Evolutionary conservation across 2,888 invertebrate genomes (phyloP).

Genomic region (Cyclophora punctaria): DNA sequence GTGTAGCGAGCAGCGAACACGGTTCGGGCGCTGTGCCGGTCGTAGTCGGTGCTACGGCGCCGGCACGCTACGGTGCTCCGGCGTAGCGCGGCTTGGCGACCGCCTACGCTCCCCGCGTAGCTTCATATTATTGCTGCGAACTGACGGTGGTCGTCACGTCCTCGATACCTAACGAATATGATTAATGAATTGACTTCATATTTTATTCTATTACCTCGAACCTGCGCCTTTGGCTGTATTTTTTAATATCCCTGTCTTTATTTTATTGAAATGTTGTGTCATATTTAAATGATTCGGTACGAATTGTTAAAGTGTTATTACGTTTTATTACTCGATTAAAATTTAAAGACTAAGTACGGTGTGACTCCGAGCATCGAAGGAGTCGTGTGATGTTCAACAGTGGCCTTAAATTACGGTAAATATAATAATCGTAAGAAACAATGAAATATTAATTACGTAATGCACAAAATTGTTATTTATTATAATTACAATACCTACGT

Average conservation of each 20-base stretch:
- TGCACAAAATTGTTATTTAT: constrained; percentile 73
- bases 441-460: constrained; percentile 73
- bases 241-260: constrained; percentile 70
- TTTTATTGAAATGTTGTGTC: constrained; percentile 66
- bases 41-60: constrained; percentile 6
- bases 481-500: constrained; percentile 74
- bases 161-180: constrained; percentile 70
- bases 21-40: constrained; percentile 28
- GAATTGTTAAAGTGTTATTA: constrained; percentile 46
- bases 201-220: constrained; percentile 72
- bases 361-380: constrained; percentile 53
- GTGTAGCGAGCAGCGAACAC: constrained; percentile 51
- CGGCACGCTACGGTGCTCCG: constrained; percentile 6
- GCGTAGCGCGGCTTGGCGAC: constrained; percentile 25
- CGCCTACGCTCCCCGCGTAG: constrained; percentile 30
- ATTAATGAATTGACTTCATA: constrained; percentile 74
- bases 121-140: constrained; percentile 40
- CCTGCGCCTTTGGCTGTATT: constrained; percentile 69
- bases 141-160: constrained; percentile 61
- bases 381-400: constrained; percentile 59
- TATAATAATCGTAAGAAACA: constrained; percentile 74
- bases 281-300: constrained; percentile 52
- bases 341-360: constrained; percentile 69
- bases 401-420: constrained; percentile 71
- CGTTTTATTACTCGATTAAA: constrained; percentile 57